Evolutionary conservation across 2,888 invertebrate species (phyloP).

Genomic region (Monochamus alternatus): DNA sequence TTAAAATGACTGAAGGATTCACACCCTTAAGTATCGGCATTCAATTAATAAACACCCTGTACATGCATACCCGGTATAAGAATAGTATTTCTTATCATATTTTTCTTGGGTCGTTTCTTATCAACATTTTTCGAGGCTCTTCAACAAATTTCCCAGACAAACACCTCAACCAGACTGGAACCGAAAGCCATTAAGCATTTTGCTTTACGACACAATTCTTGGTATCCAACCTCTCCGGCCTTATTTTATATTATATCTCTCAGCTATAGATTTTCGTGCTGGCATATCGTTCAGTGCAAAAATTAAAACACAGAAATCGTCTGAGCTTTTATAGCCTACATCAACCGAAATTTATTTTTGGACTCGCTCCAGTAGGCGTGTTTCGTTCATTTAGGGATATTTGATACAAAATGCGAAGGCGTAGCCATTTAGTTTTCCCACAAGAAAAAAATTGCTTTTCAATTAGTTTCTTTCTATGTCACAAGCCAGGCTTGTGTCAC

Average conservation of each 20-base stretch:
- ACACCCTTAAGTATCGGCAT: no score
- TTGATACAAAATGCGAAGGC: no score
- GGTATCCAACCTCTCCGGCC: background rate
- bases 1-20: no score
- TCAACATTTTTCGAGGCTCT: no score
- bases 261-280: background rate
- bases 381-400: background rate
- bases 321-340: background rate
- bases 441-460: no score
- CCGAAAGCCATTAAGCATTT: background rate
- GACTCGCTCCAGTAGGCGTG: background rate
- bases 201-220: background rate
- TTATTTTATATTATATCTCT: background rate
- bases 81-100: no score
- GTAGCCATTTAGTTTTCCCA: no score
- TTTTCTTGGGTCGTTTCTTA: no score
- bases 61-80: no score
- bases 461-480: no score
- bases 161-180: background rate
- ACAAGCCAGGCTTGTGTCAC: no score
- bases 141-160: background rate
- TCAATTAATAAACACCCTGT: no score
- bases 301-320: background rate
- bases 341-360: background rate
- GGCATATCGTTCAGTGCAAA: background rate